Evolutionary conservation across 2,888 invertebrate species (phyloP).

Genomic region (Lamellibrachia satsuma): DNA sequence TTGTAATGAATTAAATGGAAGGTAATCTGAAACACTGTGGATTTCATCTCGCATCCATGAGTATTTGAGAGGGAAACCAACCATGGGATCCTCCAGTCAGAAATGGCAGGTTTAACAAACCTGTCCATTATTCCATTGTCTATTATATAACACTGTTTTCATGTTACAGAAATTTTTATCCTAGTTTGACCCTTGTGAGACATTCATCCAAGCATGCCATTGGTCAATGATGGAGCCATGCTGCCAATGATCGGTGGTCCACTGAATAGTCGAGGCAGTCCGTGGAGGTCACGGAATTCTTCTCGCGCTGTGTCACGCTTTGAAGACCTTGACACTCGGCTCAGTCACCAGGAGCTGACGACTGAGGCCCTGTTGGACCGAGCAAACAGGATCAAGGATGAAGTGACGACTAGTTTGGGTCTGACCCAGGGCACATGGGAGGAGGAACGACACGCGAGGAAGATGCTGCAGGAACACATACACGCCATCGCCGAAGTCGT

Average conservation of each 20-base stretch:
- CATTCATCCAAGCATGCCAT: background rate
- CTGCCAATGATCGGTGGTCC: background rate
- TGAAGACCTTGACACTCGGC: constrained; percentile 52
- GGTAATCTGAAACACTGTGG: too few species aligned
- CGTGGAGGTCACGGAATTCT: background rate
- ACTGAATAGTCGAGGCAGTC: background rate
- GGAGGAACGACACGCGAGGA: constrained; percentile 60
- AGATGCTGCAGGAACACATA: constrained; percentile 63
- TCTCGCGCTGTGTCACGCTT: background rate
- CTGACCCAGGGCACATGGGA: constrained; percentile 64
- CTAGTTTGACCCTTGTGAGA: background rate
- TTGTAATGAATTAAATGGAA: background rate
- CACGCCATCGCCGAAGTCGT: constrained; percentile 64
- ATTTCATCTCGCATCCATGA: too few species aligned
- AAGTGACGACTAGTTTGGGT: constrained; percentile 50
- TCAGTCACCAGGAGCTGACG: constrained; percentile 55
- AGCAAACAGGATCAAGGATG: constrained; percentile 58
- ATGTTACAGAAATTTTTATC: background rate
- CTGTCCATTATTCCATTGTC: background rate
- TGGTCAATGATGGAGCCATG: background rate
- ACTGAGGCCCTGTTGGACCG: constrained; percentile 59
- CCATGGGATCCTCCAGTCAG: too few species aligned
- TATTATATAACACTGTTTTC: background rate
- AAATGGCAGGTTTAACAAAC: too few species aligned
- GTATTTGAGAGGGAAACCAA: too few species aligned